Conservation (phyloP, 2,113 vertebrate genomes). For the Cricetomys ansorgei region DNA sequence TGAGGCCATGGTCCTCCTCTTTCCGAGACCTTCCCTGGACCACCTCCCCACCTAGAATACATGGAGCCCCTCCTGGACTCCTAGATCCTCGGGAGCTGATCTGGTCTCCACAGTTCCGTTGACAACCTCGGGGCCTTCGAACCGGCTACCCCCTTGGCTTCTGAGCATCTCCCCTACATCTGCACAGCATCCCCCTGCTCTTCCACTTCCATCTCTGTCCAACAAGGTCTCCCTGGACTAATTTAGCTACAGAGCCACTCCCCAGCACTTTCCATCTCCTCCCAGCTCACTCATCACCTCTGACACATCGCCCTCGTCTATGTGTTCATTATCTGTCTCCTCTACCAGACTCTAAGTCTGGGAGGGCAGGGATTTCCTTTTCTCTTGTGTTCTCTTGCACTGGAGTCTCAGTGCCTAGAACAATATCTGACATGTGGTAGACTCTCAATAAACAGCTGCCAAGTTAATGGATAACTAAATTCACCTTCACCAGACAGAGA, state of each 20-base stretch:
- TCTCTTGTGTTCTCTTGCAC: neutral
- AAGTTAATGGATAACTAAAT: neutral
- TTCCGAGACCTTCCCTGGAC: neutral
- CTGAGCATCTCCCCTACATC: neutral
- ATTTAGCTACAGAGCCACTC: neutral
- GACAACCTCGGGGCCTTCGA: neutral
- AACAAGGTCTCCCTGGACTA: neutral
- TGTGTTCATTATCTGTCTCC: neutral
- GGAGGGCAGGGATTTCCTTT: neutral
- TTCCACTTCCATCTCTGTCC: neutral
- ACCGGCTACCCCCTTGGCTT: neutral
- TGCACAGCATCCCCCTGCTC: neutral
- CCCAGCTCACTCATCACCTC: neutral
- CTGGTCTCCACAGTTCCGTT: accelerated
- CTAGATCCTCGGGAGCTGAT: accelerated
- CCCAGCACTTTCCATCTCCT: neutral
- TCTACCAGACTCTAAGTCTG: neutral
- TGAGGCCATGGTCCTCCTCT: neutral
- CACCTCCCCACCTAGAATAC: neutral
- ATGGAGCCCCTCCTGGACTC: neutral
- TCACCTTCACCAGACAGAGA: neutral
- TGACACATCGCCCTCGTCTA: neutral
- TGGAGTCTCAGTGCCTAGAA: neutral
- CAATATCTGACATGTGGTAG: neutral
- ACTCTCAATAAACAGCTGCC: neutral